Evolutionary conservation across 2,888 invertebrate species (phyloP), one percentile per base, ranked within the genome.

Genomic region (Aradus depressus): DNA sequence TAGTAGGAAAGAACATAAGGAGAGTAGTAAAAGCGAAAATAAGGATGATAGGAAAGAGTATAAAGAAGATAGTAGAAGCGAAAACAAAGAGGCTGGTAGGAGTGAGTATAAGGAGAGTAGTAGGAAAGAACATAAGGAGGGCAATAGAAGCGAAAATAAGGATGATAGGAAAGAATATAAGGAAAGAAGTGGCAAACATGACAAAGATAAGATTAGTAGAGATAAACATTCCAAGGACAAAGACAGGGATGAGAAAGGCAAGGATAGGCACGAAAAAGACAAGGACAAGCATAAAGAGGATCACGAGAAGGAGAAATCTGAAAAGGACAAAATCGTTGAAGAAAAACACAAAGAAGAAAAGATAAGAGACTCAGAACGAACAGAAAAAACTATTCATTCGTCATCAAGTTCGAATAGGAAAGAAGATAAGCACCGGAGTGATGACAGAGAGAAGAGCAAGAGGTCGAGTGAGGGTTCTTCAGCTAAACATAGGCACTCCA

Each of bases 401-500:
- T 18, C 28, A 5, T 48, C 51, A 14, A 18, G 35, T 8, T 48
- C 51, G n/a, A 18, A 35, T 8, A 55, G 41, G 16, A 55, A 55
- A 16, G 41, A 41, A 21, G 52, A 52, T 43, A 52, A 38, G 38
- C 47, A 53, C 16, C 56, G 38, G 35, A 47, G 43, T 32, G 56
- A 52, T 37, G 43, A 70, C 56, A 67, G 71, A 16, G 69, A 70
- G 50, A 65, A 67, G 2, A 70, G 67, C 68, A 12, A 53, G 68
- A 52, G 71, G 70, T n/a, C n/a, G n/a, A 52, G 71, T 72, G 42
- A 72, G 71, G 44, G 73, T 71, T 60, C 72, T 72, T 1, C 72
- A 71, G 61, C 70, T 70, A 55, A 69, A 70, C 55, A 69, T 38
- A 52, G 38, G n/a, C 23, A 68, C 43, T 60, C 70, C 48, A 71